Conservation (phyloP, 2,888 invertebrate species). For the Ariolimax columbianus region DNA sequence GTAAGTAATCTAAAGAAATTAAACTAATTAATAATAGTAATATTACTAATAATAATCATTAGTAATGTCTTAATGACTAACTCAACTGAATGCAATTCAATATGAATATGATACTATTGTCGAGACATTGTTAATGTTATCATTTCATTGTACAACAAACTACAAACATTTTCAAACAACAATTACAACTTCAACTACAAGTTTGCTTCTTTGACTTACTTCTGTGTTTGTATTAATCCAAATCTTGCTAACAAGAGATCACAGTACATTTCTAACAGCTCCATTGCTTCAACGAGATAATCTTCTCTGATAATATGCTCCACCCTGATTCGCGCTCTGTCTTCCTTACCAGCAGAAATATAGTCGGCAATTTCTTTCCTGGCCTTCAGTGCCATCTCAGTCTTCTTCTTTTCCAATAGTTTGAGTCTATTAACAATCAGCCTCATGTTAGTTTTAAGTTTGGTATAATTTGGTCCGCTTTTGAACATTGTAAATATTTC, state of each 20-base stretch:
- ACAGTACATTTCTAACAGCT: conserved; percentile 99
- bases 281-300: conserved; percentile 99
- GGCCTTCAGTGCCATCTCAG: conserved; percentile 96
- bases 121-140: too few relatives aligned
- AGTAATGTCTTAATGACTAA: too few relatives aligned
- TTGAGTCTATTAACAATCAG: conserved; percentile 95
- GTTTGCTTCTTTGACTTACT: conserved; percentile 68
- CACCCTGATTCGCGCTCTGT: conserved; percentile 94
- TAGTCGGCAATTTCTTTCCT: conserved; percentile 98
- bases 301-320: conserved; percentile 99
- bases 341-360: conserved; percentile 80
- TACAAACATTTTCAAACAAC: too few relatives aligned
- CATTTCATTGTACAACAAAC: too few relatives aligned
- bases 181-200: too few relatives aligned
- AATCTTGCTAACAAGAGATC: conserved; percentile 96
- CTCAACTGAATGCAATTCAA: too few relatives aligned
- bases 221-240: conserved; percentile 87
- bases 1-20: too few relatives aligned
- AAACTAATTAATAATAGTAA: too few relatives aligned
- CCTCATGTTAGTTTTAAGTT: conserved; percentile 96
- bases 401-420: conserved; percentile 93
- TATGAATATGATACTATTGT: too few relatives aligned
- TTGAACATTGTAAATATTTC: conserved; percentile 80
- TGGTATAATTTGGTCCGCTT: conserved; percentile 93
- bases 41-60: too few relatives aligned